A percentile compares a stretch with the other conserved stretches of the same genome.
Conservation (phyloP, 2,113 vertebrate genomes). For the Eudyptes chrysolophus region DNA sequence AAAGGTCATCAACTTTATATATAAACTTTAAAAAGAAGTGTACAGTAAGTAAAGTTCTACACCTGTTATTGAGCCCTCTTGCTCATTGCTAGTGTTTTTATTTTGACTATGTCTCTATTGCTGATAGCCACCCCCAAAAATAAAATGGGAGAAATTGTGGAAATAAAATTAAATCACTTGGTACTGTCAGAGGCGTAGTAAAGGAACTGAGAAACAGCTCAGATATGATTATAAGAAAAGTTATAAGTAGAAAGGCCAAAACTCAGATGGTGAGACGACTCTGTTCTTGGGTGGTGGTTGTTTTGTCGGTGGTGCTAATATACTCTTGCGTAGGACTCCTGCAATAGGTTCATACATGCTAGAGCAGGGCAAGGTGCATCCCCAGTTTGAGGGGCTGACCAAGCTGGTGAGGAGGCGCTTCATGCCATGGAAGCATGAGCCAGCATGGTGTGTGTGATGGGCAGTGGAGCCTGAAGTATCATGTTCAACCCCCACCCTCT, state of each 20-base stretch:
- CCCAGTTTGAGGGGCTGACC: neutral
- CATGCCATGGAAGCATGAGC: neutral
- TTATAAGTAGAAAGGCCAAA: neutral
- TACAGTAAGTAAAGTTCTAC: neutral
- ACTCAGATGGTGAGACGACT: neutral
- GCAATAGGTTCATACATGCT: rapidly evolving
- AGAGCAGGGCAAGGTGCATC: neutral
- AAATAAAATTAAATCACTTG: neutral
- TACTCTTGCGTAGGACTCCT: neutral
- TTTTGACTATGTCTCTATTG: neutral
- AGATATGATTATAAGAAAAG: neutral
- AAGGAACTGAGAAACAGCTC: neutral
- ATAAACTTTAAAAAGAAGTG: neutral
- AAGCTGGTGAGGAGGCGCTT: neutral
- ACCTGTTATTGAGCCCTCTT: neutral
- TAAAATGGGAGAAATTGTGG: neutral
- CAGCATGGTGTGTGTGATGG: rapidly evolving
- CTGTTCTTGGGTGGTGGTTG: neutral
- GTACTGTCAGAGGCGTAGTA: neutral
- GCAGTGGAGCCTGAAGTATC: neutral
- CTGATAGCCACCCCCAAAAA: neutral
- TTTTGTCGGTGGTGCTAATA: neutral
- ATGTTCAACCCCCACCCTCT: neutral
- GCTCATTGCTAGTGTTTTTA: neutral
- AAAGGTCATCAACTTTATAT: constrained; percentile 16